Conservation (phyloP, 2,797 vertebrate genomes). For the Siniperca obscura region DNA sequence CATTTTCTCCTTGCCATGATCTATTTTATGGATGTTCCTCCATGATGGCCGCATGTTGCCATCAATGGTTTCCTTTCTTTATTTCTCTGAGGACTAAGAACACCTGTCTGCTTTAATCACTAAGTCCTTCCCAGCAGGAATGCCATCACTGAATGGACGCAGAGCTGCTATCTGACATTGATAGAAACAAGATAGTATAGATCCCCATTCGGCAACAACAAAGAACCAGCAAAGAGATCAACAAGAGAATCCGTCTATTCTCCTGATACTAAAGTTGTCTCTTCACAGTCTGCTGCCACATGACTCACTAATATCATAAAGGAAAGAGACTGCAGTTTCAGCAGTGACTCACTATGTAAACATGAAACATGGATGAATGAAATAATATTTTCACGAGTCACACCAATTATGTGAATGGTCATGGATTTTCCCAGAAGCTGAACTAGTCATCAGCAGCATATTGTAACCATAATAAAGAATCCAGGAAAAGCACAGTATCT, state of each 20-base stretch:
- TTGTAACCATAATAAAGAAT: constrained; percentile 1
- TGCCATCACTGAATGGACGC: constrained; percentile 77
- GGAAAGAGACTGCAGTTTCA: constrained; percentile 28
- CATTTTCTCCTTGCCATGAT: constrained; percentile 83
- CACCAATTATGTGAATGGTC: constrained; percentile 44
- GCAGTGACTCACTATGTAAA: constrained; percentile 65
- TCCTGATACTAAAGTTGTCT: constrained; percentile 43
- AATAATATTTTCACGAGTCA: constrained; percentile 76
- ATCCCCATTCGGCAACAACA: constrained; percentile 74
- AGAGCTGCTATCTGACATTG: constrained; percentile 80
- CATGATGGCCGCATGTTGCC: constrained; percentile 83
- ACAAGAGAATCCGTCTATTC: constrained; percentile 49
- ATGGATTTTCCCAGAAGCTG: constrained; percentile 73
- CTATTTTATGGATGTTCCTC: constrained; percentile 87
- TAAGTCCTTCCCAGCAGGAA: constrained; percentile 83
- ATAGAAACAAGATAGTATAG: constrained; percentile 82
- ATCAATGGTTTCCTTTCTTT: constrained; percentile 83
- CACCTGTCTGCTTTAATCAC: constrained; percentile 86
- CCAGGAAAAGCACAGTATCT: background rate
- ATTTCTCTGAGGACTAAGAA: constrained; percentile 85
- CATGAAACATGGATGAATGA: constrained; percentile 58
- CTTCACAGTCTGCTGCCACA: constrained; percentile 38
- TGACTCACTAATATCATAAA: constrained; percentile 69
- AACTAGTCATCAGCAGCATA: constrained; percentile 50
- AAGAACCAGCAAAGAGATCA: constrained; percentile 68